These are phyloP conservation scores for Rhinichthys osculus DNA, from an alignment of 2,797 vertebrate species.

Conservation along the genomic window DNA sequence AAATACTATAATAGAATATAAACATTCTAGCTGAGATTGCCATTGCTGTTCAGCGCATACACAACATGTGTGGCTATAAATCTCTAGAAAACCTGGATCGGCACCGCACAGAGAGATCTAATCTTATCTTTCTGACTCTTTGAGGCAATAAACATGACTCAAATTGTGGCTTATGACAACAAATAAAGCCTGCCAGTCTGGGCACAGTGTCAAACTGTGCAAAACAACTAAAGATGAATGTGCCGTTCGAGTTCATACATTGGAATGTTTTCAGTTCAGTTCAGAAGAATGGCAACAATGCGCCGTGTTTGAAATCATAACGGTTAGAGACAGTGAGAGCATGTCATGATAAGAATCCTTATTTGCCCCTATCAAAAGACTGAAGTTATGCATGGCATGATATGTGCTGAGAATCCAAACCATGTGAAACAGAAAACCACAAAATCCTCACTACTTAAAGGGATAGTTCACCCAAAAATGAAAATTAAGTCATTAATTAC, in stretches of 20 bases:
- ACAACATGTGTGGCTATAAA: constrained; percentile 42
- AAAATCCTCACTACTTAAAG: neutral
- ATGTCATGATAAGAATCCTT: constrained; percentile 20
- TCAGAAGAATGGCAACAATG: constrained; percentile 34
- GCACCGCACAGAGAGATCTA: neutral
- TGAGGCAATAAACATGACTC: constrained; percentile 14
- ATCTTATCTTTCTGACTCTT: constrained; percentile 27
- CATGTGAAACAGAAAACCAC: constrained; percentile 19
- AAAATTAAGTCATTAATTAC: no score
- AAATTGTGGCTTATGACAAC: constrained; percentile 17
- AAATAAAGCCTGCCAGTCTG: constrained; percentile 32
- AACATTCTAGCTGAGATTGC: neutral
- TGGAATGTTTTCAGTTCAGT: constrained; percentile 7
- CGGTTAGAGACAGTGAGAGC: constrained; percentile 1
- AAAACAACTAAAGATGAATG: constrained; percentile 6
- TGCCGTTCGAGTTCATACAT: neutral
- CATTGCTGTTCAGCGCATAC: neutral
- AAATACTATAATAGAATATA: neutral
- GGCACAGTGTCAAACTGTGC: constrained; percentile 16
- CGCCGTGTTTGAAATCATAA: neutral
- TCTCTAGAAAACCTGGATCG: constrained; percentile 53
- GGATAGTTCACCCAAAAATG: no score
- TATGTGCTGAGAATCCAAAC: constrained; percentile 24
- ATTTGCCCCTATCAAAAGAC: constrained; percentile 39
- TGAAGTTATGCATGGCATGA: constrained; percentile 28